A percentile compares a stretch with the other conserved stretches of the same genome.
Evolutionary conservation across 2,113 vertebrate genomes (phyloP).

Genomic region (Brienomyrus longianalis): DNA sequence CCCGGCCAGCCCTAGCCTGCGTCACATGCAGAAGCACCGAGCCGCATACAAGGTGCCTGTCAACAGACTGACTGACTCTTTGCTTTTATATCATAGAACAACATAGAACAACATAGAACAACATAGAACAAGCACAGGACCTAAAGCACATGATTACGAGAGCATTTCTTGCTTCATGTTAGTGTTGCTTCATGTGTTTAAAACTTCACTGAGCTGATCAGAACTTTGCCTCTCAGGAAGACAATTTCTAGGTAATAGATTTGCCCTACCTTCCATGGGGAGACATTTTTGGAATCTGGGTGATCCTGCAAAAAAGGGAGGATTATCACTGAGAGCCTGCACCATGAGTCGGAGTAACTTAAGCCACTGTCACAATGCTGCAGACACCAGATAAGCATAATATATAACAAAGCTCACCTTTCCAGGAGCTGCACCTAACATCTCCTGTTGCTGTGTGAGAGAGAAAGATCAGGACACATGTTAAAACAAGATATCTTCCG

Average conservation of each 20-base stretch:
- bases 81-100: neutral
- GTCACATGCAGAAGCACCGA: neutral
- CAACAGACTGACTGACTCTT: neutral
- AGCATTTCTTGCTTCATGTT: neutral
- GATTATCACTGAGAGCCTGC: neutral
- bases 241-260: neutral
- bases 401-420: conserved; percentile 59
- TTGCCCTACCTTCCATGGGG: conserved; percentile 91
- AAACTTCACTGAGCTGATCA: neutral
- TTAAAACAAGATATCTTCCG: neutral
- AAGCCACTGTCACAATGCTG: neutral
- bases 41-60: neutral
- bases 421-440: conserved; percentile 63
- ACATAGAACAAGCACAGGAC: neutral
- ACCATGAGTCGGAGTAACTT: neutral
- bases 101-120: neutral
- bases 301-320: conserved; percentile 70
- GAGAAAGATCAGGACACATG: neutral
- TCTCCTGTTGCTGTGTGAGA: conserved; percentile 62
- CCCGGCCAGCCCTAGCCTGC: neutral
- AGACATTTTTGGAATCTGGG: conserved; percentile 80
- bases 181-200: neutral
- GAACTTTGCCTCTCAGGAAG: neutral
- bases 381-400: neutral
- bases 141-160: neutral